Conservation (phyloP, 2,113 vertebrate species). For the Pteruthius melanotis region DNA sequence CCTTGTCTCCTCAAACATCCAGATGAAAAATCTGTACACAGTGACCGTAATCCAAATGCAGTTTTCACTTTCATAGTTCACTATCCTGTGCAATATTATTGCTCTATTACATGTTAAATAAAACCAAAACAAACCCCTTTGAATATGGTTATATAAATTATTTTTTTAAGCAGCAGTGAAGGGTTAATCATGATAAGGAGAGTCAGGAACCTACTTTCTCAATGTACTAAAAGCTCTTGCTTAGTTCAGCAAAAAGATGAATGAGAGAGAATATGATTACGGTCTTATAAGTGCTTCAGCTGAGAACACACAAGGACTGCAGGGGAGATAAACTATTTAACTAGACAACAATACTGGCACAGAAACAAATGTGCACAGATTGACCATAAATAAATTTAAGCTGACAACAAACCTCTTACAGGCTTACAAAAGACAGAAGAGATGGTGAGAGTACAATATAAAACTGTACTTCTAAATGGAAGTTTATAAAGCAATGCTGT, state of each 20-base stretch:
- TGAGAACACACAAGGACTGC: background rate
- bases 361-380: background rate
- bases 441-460: background rate
- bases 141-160: background rate
- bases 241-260: constrained; percentile 9
- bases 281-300: background rate
- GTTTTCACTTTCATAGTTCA: background rate
- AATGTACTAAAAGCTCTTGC: background rate
- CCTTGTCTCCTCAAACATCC: background rate
- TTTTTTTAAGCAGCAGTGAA: background rate
- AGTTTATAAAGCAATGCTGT: background rate
- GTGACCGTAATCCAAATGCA: background rate
- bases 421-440: background rate
- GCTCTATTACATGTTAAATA: background rate
- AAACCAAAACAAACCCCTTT: background rate
- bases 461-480: background rate
- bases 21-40: background rate
- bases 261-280: background rate
- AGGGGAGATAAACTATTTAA: constrained; percentile 16
- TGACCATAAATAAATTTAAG: constrained; percentile 13
- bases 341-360: background rate
- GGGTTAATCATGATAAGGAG: background rate
- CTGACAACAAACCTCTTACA: background rate
- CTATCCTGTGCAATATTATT: background rate
- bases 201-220: background rate